A percentile compares a stretch with the other conserved stretches of the same genome.
phyloP scores from a whole-genome alignment of 2,797 vertebrate genomes.

The Graptemys geographica region DNA sequence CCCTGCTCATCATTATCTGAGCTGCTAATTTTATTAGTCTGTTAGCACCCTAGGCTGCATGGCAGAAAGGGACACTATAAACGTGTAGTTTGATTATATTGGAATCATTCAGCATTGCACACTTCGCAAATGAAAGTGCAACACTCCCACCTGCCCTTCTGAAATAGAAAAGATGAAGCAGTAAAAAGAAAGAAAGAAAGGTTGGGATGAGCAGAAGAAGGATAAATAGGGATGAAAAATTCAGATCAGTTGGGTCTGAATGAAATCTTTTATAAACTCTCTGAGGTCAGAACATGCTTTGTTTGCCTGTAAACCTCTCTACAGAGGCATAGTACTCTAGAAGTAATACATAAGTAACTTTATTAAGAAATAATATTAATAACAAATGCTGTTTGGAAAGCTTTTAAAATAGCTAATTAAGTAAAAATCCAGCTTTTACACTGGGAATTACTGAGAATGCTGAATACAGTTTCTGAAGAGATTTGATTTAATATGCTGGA shows the following conservation, averaged over 20 bases:
- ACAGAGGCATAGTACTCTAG: not conserved
- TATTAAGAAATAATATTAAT: not conserved
- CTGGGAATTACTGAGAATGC: not conserved
- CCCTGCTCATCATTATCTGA: slow-evolving; percentile 76
- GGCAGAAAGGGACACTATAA: slow-evolving; percentile 67
- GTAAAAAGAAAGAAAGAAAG: slow-evolving; percentile 54
- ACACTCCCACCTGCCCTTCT: slow-evolving; percentile 65
- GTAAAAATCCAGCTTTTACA: not conserved
- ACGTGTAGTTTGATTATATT: slow-evolving; percentile 80
- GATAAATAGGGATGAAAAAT: slow-evolving; percentile 20
- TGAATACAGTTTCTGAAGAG: not conserved
- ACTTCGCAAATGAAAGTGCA: slow-evolving; percentile 66
- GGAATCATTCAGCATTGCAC: slow-evolving; percentile 74
- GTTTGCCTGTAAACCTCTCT: not conserved
- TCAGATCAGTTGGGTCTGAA: not conserved
- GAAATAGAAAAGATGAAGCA: slow-evolving; percentile 43
- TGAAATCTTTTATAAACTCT: slow-evolving; percentile 9
- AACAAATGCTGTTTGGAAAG: not conserved
- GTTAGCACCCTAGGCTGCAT: slow-evolving; percentile 78
- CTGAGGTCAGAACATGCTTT: not conserved
- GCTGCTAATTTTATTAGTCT: slow-evolving; percentile 82
- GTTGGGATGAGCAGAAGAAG: not conserved
- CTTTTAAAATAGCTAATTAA: not conserved
- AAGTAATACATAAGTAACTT: not conserved
- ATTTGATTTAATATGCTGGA: not conserved